Conservation (phyloP, 2,797 vertebrate species). For the Poecilia wingei region DNA sequence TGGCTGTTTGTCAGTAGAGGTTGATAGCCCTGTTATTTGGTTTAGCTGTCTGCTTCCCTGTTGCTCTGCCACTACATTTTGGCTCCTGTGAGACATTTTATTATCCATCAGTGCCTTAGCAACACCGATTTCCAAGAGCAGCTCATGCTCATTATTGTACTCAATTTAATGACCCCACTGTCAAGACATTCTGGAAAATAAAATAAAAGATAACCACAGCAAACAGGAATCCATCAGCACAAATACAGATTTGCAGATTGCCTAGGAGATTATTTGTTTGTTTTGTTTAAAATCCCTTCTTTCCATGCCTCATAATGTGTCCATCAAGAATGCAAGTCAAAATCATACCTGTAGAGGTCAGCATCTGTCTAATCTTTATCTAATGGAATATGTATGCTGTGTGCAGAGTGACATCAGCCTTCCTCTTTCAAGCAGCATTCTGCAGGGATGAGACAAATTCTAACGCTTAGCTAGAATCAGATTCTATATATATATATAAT, state of each 20-base stretch:
- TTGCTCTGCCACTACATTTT: slow-evolving; percentile 68
- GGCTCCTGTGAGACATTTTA: slow-evolving; percentile 69
- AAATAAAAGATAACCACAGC: background rate
- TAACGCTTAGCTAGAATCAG: slow-evolving; percentile 10
- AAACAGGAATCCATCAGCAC: background rate
- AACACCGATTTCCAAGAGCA: slow-evolving; percentile 23
- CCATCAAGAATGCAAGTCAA: slow-evolving; percentile 70
- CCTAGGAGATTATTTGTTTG: slow-evolving; percentile 8
- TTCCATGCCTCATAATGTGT: slow-evolving; percentile 37
- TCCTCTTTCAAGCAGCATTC: slow-evolving; percentile 11
- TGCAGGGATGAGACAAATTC: slow-evolving; percentile 8
- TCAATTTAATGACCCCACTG: slow-evolving; percentile 40
- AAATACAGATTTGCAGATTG: background rate
- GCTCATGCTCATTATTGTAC: slow-evolving; percentile 35
- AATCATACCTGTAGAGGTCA: slow-evolving; percentile 78
- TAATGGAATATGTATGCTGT: slow-evolving; percentile 49
- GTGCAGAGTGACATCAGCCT: slow-evolving; percentile 25
- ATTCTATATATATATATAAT: background rate
- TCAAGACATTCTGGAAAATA: slow-evolving; percentile 16
- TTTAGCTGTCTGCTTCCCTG: slow-evolving; percentile 68
- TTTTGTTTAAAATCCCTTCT: slow-evolving; percentile 22
- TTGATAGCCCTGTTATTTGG: slow-evolving; percentile 73
- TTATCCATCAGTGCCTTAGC: slow-evolving; percentile 58
- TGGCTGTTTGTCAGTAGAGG: slow-evolving; percentile 74
- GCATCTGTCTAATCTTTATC: slow-evolving; percentile 73